Base-by-base conservation (phyloP, 2,113 vertebrate species). In the Glaucidium brasilianum region DNA sequence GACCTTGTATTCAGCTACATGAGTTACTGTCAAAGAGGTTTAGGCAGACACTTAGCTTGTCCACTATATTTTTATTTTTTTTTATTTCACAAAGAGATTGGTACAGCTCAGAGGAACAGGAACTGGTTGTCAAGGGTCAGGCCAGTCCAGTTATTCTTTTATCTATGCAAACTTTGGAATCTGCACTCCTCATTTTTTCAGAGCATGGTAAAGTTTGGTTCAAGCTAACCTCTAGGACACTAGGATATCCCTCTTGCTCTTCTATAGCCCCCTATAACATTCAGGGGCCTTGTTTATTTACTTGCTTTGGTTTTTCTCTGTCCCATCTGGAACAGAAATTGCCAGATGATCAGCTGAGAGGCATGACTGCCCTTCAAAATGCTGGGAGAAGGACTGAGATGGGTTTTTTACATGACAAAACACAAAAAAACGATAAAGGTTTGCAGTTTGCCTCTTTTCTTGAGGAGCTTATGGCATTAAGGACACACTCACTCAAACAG, bases 51-150 rank as follows among this genome's bases (percentile, higher is more conserved):
- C 23, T 91, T 81, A 43, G 52, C 26, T 67, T 55, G 16, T 29
- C 34, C 26, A 37, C 0, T 30, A 16, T 1, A 2, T 2, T 4
- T 2, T 4, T 39, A 39, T 7, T 12, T 15, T 55, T 60, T 1
- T 2, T 34, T 15, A 35, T 82, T 75, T 85, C 81, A 68, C 5
- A 10, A 50, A 69, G 68, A 63, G 15, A 63, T 5, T 63, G 29
- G 53, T 50, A 7, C 21, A 64, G 30, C 78, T 85, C 34, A 88
- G 77, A 77, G 20, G 37, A 76, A 14, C 21, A n/a, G 26, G 53
- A 75, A 32, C 32, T 29, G 26, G 12, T 60, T 9, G 4, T 49
- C 35, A 78, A 15, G 20, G 27, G 30, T 43, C 29, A 75, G 52
- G 9, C 11, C 47, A 91, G n/a, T 52, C 32, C 29, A 80, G 34